Base-by-base conservation (phyloP, 2,113 vertebrate species). In the Choloepus hoffmanni region DNA sequence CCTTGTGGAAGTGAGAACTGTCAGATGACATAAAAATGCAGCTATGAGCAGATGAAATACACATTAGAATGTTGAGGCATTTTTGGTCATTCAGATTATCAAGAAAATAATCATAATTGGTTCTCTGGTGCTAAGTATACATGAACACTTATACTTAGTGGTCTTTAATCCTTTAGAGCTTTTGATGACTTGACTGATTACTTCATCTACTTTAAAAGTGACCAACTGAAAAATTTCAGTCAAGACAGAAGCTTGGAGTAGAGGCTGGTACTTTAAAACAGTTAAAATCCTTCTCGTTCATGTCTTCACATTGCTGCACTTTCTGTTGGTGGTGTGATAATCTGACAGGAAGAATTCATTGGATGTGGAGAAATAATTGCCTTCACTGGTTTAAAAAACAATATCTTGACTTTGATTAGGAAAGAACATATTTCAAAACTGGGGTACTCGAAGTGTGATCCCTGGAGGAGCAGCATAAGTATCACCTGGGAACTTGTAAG, bases 101-200 rank as follows among this genome's bases (percentile, higher is more conserved):
- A 89, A 92, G 82, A 90, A 95, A 97, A 92, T 68, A 45, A 65
- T 76, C 28, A 11, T 90, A 70, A 90, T 43, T 87, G 30, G 26
- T 85, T 90, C 95, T 65, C 89, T 90, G 28, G 19, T 33, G 53
- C 19, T 88, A 85, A 77, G 62, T 70, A 33, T 87, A 70, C 85
- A 88, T 82, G 48, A 89, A 62, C 3, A 33, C 7, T 53, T 93
- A 16, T 45, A 30, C 10, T 85, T n/a, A 33, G 21, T 67, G 77
- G 33, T 67, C 96, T 78, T 82, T 26, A 94, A 72, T 40, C 6
- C 45, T 78, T 45, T 88, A 48, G n/a, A 65, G 19, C 6, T 53
- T 92, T 73, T 74, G 26, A 92, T 79, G 58, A 92, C 18, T 68
- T 62, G 5, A 30, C 30, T 79, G 70, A 48, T 92, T 74, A n/a